These are phyloP conservation scores for Odocoileus hemionus DNA, from an alignment of 2,113 vertebrate genomes.

Conservation along the genomic window DNA sequence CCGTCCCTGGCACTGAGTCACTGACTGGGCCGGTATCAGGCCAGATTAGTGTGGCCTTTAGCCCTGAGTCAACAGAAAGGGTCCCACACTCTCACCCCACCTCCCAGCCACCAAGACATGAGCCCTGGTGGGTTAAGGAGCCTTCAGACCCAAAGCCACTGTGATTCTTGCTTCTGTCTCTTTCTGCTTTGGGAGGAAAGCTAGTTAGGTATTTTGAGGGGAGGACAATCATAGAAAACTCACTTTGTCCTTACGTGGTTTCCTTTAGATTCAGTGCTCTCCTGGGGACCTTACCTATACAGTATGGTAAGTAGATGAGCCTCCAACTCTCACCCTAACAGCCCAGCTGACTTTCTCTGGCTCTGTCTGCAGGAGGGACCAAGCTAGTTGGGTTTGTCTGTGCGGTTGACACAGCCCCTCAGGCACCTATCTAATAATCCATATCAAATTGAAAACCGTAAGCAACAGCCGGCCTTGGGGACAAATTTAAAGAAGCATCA, in stretches of 20 bases:
- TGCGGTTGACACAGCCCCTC: neutral
- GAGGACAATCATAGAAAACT: neutral
- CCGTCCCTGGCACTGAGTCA: neutral
- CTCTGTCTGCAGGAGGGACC: neutral
- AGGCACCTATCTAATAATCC: neutral
- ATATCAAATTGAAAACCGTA: neutral
- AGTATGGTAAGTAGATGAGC: constrained; percentile 87
- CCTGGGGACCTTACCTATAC: constrained; percentile 97
- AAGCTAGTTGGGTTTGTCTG: neutral
- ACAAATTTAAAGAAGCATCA: neutral
- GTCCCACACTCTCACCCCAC: neutral
- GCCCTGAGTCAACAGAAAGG: neutral
- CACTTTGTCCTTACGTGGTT: neutral
- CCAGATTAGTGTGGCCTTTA: neutral
- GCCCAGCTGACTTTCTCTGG: neutral
- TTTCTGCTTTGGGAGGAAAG: neutral
- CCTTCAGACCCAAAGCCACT: neutral
- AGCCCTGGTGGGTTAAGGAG: neutral
- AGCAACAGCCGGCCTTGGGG: neutral
- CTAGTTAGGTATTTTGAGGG: neutral
- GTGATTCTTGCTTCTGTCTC: neutral
- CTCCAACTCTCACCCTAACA: accelerated
- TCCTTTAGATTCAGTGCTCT: constrained; percentile 92
- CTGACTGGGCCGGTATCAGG: neutral
- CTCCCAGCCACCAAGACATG: accelerated